A percentile compares a stretch with the other conserved stretches of the same genome.
Evolutionary conservation across 2,797 vertebrate species (phyloP).

Genomic region (Pseudochirops corinnae): DNA sequence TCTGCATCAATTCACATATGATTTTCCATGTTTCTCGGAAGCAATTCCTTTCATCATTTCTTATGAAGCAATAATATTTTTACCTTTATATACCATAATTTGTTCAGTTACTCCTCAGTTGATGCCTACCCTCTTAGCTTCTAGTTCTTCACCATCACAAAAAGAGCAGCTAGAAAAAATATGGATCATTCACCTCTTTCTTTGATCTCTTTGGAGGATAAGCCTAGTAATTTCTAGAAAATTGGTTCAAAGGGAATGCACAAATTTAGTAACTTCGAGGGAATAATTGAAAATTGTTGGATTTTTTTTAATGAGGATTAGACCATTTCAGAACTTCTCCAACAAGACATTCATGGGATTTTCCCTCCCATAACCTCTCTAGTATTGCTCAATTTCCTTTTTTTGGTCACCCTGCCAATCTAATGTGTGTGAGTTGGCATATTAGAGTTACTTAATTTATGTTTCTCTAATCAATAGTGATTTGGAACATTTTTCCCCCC

Average conservation of each 20-base stretch:
- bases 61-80: not conserved
- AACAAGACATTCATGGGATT: not conserved
- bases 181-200: not conserved
- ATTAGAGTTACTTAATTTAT: not conserved
- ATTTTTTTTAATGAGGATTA: not conserved
- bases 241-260: not conserved
- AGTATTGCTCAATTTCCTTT: not conserved
- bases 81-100: not conserved
- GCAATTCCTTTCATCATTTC: not conserved
- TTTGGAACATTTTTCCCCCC: not conserved
- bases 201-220: not conserved
- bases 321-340: not conserved
- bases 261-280: not conserved
- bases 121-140: not conserved
- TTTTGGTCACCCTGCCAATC: not conserved
- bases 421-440: not conserved
- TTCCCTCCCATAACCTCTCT: not conserved
- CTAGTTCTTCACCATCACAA: not conserved
- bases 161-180: not conserved
- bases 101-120: not conserved
- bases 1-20: not conserved
- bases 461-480: not conserved
- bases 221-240: rapidly evolving
- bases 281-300: not conserved
- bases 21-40: not conserved